Percentiles rank a stretch among this genome's conserved stretches.
phyloP scores from a whole-genome alignment of 2,888 invertebrate species.

The Cataglyphis cursor region DNA sequence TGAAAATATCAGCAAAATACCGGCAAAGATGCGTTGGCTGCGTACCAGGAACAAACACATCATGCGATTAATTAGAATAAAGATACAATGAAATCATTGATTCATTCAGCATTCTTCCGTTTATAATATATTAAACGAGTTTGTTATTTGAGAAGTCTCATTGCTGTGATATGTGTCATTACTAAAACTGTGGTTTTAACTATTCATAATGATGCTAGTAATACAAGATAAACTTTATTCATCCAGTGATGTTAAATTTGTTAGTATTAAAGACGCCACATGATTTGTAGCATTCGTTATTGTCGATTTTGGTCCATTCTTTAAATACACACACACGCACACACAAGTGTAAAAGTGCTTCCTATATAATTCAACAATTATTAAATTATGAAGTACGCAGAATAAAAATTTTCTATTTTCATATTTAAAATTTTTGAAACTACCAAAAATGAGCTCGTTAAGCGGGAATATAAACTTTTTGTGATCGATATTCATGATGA shows the following conservation, averaged over 20 bases:
- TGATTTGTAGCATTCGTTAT: not conserved
- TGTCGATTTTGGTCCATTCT: not conserved
- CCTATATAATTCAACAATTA: not conserved
- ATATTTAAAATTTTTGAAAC: not conserved
- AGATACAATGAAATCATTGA: conserved; percentile 46
- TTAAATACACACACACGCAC: not conserved
- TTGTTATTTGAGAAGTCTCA: not conserved
- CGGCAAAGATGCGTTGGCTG: conserved; percentile 33
- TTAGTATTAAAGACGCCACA: not conserved
- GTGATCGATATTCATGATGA: not conserved
- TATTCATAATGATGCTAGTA: not conserved
- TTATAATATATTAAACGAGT: conserved; percentile 32
- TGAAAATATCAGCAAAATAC: conserved; percentile 60
- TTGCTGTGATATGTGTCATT: conserved; percentile 19
- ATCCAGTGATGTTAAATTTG: not conserved
- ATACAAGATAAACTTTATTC: conserved; percentile 5
- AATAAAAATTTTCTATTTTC: not conserved
- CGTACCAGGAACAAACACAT: conserved; percentile 33
- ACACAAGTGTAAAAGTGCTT: not conserved
- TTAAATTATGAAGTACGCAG: not conserved
- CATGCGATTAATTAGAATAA: conserved; percentile 48
- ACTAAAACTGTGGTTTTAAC: conserved; percentile 28
- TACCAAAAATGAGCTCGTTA: not conserved
- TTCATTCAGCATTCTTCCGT: conserved; percentile 34
- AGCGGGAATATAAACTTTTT: not conserved